Evolutionary conservation across 1,140 invertebrate species (phyloP).

Genomic region (Saccostrea glomerata): DNA sequence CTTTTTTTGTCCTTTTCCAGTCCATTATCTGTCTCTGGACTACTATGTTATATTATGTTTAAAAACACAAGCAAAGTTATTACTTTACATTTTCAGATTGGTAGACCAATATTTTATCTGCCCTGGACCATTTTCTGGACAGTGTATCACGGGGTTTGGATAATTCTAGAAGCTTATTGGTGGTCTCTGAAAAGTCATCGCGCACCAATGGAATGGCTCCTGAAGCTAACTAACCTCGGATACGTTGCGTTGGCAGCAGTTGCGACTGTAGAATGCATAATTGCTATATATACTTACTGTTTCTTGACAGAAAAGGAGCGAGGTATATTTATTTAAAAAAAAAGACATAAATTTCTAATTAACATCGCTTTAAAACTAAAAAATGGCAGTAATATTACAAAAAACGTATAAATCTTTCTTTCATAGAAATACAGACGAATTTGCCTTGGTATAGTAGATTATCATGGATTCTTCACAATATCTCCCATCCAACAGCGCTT

Average conservation of each 20-base stretch:
- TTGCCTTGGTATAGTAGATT: slow-evolving; percentile 51
- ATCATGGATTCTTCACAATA: slow-evolving; percentile 46
- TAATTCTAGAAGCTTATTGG: slow-evolving; percentile 47
- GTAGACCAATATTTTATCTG: slow-evolving; percentile 38
- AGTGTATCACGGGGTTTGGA: slow-evolving; percentile 50
- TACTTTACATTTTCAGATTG: slow-evolving; percentile 34
- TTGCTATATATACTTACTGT: neutral
- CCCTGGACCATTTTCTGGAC: slow-evolving; percentile 44
- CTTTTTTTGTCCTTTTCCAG: too few species aligned
- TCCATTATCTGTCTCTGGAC: too few species aligned
- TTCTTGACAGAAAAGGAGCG: neutral
- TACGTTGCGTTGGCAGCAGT: neutral
- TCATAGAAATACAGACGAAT: neutral
- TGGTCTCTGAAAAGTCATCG: slow-evolving; percentile 26
- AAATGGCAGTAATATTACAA: neutral
- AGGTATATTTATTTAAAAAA: neutral
- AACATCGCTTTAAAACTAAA: neutral
- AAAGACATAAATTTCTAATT: too few species aligned
- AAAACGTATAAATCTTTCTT: neutral
- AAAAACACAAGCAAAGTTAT: neutral
- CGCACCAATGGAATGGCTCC: slow-evolving; percentile 11
- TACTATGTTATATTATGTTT: too few species aligned
- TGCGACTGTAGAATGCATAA: neutral
- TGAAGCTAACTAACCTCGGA: neutral
- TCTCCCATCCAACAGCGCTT: slow-evolving; percentile 37